A percentile compares a stretch with the other conserved stretches of the same genome.
These are phyloP conservation scores for Orientallactaga bullata DNA, from an alignment of 2,113 vertebrate species.

Conservation along the genomic window DNA sequence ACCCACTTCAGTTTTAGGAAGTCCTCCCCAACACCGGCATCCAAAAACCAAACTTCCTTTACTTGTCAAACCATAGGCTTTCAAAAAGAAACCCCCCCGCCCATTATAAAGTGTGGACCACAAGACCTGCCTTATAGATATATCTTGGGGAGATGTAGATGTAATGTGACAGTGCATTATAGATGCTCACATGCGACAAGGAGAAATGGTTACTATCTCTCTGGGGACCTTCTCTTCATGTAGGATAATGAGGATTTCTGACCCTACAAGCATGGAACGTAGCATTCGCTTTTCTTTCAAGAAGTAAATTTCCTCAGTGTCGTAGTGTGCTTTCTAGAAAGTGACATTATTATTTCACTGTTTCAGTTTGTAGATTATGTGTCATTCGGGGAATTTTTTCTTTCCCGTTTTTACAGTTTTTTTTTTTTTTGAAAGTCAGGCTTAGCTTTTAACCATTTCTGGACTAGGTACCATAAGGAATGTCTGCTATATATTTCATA, in stretches of 20 bases:
- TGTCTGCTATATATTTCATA: constrained; percentile 51
- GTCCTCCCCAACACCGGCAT: background rate
- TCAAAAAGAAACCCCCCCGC: constrained; percentile 34
- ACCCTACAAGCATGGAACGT: background rate
- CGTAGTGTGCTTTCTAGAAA: constrained; percentile 33
- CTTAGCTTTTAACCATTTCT: constrained; percentile 63
- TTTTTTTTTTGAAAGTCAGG: constrained; percentile 57
- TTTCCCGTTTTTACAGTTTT: constrained; percentile 22
- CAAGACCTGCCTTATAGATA: background rate
- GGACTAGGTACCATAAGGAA: constrained; percentile 33
- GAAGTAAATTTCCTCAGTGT: background rate
- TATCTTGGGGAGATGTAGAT: background rate
- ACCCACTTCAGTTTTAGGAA: constrained; percentile 18
- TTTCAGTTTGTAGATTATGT: constrained; percentile 44
- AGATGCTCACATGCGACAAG: background rate
- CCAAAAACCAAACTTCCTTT: constrained; percentile 44
- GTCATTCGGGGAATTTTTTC: constrained; percentile 1
- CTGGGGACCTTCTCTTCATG: background rate
- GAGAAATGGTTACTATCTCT: background rate
- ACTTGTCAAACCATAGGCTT: constrained; percentile 22
- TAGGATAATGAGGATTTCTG: background rate
- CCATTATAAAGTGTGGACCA: constrained; percentile 23
- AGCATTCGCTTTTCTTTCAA: constrained; percentile 18
- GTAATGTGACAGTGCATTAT: background rate
- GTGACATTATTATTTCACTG: background rate